These are phyloP conservation scores for Cuculus canorus DNA, from an alignment of 2,797 vertebrate species.

Conservation along the genomic window DNA sequence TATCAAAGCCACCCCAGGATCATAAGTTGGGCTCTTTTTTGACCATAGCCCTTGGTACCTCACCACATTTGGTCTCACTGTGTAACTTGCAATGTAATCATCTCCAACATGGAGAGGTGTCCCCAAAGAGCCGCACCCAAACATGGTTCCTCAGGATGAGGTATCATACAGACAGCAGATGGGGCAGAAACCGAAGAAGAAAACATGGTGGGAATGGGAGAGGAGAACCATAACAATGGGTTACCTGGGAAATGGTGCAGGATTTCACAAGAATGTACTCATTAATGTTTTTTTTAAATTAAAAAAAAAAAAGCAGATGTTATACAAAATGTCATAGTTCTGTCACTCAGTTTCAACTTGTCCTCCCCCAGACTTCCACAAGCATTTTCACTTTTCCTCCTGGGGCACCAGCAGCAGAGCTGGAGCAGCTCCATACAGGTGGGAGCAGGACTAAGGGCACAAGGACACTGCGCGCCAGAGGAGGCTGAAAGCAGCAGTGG, in stretches of 20 bases:
- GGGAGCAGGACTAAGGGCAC: neutral
- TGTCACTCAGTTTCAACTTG: neutral
- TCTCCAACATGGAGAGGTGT: neutral
- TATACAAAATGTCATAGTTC: neutral
- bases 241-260: neutral
- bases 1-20: neutral
- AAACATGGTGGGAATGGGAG: neutral
- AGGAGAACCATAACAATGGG: neutral
- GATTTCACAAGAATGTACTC: neutral
- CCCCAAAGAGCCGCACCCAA: neutral
- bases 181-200: neutral
- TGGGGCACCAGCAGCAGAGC: neutral
- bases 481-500: neutral
- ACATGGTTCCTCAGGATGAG: rapidly evolving
- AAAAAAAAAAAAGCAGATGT: neutral
- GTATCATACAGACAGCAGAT: neutral
- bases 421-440: neutral
- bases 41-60: neutral
- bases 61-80: neutral
- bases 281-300: neutral
- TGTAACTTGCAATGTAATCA: rapidly evolving
- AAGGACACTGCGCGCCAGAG: neutral
- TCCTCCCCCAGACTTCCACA: neutral
- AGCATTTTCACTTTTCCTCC: neutral
- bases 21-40: neutral